These are phyloP conservation scores for Cinclus mexicanus DNA, from an alignment of 2,113 vertebrate species.

Conservation along the genomic window DNA sequence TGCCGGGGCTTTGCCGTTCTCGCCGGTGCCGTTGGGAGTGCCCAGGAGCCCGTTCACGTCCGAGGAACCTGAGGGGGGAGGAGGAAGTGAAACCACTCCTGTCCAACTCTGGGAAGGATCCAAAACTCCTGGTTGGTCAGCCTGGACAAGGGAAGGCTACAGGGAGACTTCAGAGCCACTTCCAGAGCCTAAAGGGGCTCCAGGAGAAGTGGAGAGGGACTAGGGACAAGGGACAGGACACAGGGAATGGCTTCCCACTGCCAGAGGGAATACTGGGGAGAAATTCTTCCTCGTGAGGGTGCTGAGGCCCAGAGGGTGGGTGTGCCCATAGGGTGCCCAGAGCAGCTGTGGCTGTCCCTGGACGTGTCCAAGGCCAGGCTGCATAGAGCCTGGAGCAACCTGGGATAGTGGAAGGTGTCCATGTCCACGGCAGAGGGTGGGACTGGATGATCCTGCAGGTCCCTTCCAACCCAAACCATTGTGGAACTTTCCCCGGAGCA, in stretches of 20 bases:
- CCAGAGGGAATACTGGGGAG: background rate
- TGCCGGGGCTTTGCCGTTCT: slow-evolving; percentile 84
- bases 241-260: background rate
- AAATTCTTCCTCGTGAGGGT: background rate
- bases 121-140: background rate
- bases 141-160: background rate
- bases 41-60: slow-evolving; percentile 86
- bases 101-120: fast-evolving
- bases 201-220: background rate
- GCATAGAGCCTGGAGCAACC: background rate
- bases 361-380: background rate
- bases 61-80: slow-evolving; percentile 77
- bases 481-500: background rate
- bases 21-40: slow-evolving; percentile 79
- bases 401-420: fast-evolving
- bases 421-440: no score
- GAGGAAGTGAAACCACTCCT: fast-evolving
- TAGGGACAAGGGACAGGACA: background rate
- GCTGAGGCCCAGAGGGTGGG: no score
- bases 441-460: background rate
- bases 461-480: background rate
- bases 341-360: background rate
- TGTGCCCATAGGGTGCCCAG: background rate
- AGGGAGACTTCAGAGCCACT: background rate
- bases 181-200: background rate